These are phyloP conservation scores for Lateolabrax maculatus DNA, from an alignment of 2,797 vertebrate species.

Conservation along the genomic window DNA sequence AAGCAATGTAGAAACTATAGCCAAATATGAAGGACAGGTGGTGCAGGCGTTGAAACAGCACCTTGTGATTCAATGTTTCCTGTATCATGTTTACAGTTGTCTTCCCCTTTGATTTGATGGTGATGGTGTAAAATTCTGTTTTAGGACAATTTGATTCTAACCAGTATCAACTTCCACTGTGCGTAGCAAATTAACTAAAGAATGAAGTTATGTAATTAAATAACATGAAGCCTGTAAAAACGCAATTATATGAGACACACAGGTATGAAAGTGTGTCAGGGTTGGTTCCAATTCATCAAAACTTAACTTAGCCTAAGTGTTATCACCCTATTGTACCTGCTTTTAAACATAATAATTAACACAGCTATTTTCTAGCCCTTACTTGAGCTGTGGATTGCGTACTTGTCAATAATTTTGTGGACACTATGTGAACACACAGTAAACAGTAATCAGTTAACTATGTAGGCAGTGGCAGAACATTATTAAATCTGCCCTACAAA, in stretches of 20 bases:
- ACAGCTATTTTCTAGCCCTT: conserved; percentile 35
- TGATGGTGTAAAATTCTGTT: conserved; percentile 42
- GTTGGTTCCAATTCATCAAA: conserved; percentile 17
- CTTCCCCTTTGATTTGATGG: conserved; percentile 35
- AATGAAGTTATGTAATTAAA: conserved; percentile 17
- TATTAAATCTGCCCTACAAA: conserved; percentile 33
- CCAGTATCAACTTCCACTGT: conserved; percentile 41
- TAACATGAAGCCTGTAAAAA: conserved; percentile 44
- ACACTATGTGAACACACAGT: conserved; percentile 47
- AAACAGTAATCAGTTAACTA: conserved; percentile 25
- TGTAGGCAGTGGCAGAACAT: conserved; percentile 30
- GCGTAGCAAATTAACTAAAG: conserved; percentile 34
- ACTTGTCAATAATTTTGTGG: conserved; percentile 34
- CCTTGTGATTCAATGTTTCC: conserved; percentile 56
- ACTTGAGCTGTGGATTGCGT: conserved; percentile 52
- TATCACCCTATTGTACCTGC: background rate
- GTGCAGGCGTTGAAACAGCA: conserved; percentile 56
- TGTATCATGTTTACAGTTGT: conserved; percentile 73
- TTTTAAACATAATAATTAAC: conserved; percentile 6
- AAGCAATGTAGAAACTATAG: conserved; percentile 39
- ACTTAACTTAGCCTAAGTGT: conserved; percentile 10
- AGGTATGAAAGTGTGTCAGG: conserved; percentile 3
- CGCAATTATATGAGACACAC: conserved; percentile 1
- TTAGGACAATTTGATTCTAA: conserved; percentile 43
- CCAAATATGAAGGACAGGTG: conserved; percentile 68